Percentiles rank a stretch among this genome's conserved stretches.
Evolutionary conservation across 2,888 invertebrate genomes (phyloP).

Genomic region (Poecilobothrus nobilitatus): DNA sequence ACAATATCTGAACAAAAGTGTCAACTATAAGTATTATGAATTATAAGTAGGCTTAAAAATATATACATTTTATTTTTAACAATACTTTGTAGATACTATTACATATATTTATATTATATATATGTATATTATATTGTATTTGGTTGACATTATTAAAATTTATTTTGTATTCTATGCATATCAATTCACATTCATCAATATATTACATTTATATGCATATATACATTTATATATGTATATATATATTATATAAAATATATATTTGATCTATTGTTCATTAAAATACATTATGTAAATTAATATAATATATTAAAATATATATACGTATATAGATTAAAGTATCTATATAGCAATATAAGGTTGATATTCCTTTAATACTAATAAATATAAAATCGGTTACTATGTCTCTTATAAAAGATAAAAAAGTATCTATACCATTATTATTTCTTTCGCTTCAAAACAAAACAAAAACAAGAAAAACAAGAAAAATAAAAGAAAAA

Average conservation of each 20-base stretch:
- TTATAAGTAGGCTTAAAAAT: background rate
- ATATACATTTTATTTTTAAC: background rate
- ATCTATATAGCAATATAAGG: background rate
- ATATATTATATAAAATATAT: too few species aligned
- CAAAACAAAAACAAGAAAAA: background rate
- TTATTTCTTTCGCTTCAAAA: too few species aligned
- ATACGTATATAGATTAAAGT: too few species aligned
- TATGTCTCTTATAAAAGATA: background rate
- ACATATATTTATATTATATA: too few species aligned
- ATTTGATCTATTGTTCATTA: too few species aligned
- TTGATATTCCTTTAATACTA: background rate
- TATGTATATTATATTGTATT: background rate
- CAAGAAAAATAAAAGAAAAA: background rate
- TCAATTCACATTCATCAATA: background rate
- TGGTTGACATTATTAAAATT: background rate
- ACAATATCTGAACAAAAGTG: background rate
- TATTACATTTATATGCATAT: too few species aligned
- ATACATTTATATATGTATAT: too few species aligned
- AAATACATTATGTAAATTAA: too few species aligned
- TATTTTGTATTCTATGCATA: background rate
- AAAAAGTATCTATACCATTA: too few species aligned
- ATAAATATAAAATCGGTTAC: slow-evolving; percentile 6
- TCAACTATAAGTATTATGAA: background rate
- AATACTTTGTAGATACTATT: background rate
- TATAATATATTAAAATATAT: too few species aligned